These are phyloP conservation scores for Echinops telfairi DNA, from an alignment of 2,113 vertebrate species.

Conservation along the genomic window DNA sequence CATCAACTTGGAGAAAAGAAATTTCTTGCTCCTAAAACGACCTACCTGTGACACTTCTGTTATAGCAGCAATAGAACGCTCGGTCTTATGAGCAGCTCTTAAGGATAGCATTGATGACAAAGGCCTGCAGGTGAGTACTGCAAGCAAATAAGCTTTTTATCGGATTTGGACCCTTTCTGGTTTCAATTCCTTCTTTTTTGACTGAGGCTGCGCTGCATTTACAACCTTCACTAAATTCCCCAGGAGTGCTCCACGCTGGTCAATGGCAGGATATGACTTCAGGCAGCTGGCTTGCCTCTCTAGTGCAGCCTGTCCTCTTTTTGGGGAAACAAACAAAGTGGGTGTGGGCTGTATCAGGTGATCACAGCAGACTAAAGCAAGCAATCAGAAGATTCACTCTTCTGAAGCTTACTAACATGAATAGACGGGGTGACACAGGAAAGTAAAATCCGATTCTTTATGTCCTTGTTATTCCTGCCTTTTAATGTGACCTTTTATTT, in stretches of 20 bases:
- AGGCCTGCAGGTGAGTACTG: too few relatives aligned
- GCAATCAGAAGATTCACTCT: not conserved
- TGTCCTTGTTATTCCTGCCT: not conserved
- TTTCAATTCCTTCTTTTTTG: not conserved
- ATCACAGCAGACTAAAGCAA: not conserved
- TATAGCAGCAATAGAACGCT: not conserved
- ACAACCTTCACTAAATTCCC: not conserved
- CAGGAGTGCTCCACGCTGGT: not conserved
- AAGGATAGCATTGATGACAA: not conserved
- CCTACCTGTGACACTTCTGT: not conserved
- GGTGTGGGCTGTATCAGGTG: not conserved
- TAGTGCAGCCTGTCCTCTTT: not conserved
- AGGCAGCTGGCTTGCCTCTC: not conserved
- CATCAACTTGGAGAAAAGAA: not conserved
- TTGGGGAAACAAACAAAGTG: rapidly evolving
- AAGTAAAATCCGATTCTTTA: not conserved
- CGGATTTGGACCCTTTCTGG: not conserved
- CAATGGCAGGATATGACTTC: not conserved
- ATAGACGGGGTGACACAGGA: not conserved
- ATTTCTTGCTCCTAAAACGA: not conserved
- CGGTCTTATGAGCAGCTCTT: not conserved
- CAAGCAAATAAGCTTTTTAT: not conserved
- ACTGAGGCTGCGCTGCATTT: not conserved
- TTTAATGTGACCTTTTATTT: constrained; percentile 22
- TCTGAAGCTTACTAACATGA: not conserved